Conservation (phyloP, 1,140 invertebrate species). For the Microplitis demolitor region DNA sequence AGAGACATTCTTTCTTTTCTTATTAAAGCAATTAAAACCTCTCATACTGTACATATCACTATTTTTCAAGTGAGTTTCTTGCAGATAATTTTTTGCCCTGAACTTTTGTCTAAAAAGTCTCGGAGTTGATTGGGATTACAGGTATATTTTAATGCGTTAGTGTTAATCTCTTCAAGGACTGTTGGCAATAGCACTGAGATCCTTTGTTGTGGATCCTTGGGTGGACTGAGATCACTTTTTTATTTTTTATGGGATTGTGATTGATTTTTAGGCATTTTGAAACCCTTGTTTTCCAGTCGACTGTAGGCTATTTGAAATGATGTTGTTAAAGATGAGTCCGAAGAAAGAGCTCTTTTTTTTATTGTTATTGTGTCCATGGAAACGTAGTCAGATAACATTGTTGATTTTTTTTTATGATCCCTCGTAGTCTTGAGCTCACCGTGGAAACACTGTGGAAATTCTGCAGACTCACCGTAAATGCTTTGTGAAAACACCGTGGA, state of each 20-base stretch:
- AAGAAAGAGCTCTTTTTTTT: too few relatives aligned
- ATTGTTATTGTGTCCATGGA: too few relatives aligned
- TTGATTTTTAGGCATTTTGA: too few relatives aligned
- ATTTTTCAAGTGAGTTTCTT: conserved; percentile 15
- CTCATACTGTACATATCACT: background rate
- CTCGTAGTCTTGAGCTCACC: too few relatives aligned
- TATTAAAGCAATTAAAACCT: background rate
- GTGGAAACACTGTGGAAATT: background rate
- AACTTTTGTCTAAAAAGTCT: background rate
- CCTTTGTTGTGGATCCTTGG: too few relatives aligned
- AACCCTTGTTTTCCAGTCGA: too few relatives aligned
- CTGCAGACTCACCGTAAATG: background rate
- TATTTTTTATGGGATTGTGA: too few relatives aligned
- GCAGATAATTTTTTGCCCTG: background rate
- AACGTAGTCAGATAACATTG: too few relatives aligned
- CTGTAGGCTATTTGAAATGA: too few relatives aligned
- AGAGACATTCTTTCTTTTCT: background rate
- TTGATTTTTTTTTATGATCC: too few relatives aligned
- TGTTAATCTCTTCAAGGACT: background rate
- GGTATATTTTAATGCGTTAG: background rate
- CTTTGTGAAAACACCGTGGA: background rate
- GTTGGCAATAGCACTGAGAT: background rate
- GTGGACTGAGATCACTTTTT: too few relatives aligned
- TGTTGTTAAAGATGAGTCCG: too few relatives aligned
- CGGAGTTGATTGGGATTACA: background rate